Evolutionary conservation across 2,888 invertebrate species (phyloP).

Genomic region (Athalia cordata): DNA sequence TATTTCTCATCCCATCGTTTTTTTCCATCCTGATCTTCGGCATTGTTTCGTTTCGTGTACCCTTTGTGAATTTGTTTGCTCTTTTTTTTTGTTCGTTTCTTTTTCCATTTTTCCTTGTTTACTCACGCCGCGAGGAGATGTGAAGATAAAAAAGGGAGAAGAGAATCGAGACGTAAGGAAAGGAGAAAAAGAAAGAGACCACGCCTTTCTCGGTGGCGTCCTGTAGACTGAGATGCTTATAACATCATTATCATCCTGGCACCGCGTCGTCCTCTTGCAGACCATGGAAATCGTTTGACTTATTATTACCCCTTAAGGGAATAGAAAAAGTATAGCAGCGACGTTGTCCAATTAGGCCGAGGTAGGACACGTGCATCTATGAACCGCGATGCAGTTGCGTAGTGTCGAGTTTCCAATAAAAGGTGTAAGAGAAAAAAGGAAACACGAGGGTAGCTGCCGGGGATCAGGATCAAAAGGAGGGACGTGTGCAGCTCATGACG

Average conservation of each 20-base stretch:
- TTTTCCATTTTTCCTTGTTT: neutral
- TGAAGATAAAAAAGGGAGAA: no score
- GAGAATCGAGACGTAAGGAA: no score
- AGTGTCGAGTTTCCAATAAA: neutral
- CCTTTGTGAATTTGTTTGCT: neutral
- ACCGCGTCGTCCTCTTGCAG: no score
- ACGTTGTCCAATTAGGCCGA: conserved; percentile 31
- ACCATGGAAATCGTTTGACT: neutral
- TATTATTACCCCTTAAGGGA: neutral
- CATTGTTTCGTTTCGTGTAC: neutral
- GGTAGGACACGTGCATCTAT: neutral
- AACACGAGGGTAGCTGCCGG: neutral
- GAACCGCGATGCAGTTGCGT: no score
- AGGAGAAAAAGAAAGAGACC: no score
- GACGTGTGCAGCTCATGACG: neutral
- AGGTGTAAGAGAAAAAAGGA: neutral
- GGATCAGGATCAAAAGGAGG: no score
- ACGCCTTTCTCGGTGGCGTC: neutral
- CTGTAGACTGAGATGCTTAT: conserved; percentile 20
- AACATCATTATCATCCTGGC: conserved; percentile 30
- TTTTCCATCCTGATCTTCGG: no score
- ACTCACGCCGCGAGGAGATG: no score
- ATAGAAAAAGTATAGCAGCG: neutral
- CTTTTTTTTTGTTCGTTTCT: neutral
- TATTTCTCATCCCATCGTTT: neutral